Evolutionary conservation across 2,797 vertebrate genomes (phyloP).

Genomic region (Enteromius trimaculatus): DNA sequence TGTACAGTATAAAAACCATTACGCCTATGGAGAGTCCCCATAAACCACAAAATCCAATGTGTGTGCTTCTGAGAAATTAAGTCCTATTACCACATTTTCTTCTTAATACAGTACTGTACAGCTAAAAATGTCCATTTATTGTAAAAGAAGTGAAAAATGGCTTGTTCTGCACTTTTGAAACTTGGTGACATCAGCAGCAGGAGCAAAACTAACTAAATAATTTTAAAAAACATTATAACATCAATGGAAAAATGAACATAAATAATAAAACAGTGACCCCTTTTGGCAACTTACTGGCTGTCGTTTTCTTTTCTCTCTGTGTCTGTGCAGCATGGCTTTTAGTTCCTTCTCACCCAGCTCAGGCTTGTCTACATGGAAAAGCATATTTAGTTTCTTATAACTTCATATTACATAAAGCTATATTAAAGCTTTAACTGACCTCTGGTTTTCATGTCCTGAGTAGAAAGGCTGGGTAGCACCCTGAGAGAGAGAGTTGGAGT

Average conservation of each 20-base stretch:
- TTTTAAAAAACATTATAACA: not conserved
- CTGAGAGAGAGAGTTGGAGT: conserved; percentile 85
- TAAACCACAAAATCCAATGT: too few relatives aligned
- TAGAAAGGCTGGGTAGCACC: conserved; percentile 90
- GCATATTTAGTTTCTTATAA: not conserved
- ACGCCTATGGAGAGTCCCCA: too few relatives aligned
- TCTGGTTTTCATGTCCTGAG: conserved; percentile 93
- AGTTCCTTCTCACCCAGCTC: conserved; percentile 89
- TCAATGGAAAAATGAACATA: not conserved
- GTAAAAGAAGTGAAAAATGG: not conserved
- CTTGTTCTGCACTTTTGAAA: not conserved
- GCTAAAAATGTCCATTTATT: not conserved
- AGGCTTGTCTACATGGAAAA: conserved; percentile 81
- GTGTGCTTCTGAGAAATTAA: not conserved
- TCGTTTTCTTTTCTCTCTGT: conserved; percentile 91
- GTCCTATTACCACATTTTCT: not conserved
- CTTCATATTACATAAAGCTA: not conserved
- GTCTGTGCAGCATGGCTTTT: conserved; percentile 89
- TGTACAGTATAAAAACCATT: too few relatives aligned
- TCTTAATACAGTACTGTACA: not conserved
- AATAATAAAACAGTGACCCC: not conserved
- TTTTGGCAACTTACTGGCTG: conserved; percentile 84
- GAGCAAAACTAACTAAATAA: not conserved
- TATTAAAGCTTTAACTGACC: conserved; percentile 74
- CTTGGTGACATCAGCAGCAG: not conserved